These are phyloP conservation scores for Todiramphus chloris DNA, from an alignment of 2,113 vertebrate species.

Conservation along the genomic window DNA sequence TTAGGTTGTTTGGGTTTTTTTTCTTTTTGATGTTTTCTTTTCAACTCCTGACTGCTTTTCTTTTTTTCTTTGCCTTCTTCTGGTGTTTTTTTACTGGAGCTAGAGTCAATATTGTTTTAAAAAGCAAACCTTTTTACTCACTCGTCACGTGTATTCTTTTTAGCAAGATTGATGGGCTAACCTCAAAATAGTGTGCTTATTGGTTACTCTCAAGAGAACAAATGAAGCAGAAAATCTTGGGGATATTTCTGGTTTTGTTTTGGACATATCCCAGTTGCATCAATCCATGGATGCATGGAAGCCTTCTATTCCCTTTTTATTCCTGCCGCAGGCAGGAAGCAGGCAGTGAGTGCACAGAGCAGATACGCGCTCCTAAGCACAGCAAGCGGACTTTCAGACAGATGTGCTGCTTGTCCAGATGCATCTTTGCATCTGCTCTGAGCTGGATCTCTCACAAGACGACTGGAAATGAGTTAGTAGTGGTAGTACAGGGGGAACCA, in stretches of 20 bases:
- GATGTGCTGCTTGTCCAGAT: not conserved
- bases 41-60: not conserved
- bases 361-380: fast-evolving
- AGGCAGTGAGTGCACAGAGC: not conserved
- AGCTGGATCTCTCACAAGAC: not conserved
- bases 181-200: not conserved
- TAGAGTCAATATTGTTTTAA: not conserved
- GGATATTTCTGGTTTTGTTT: not conserved
- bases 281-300: too few relatives aligned
- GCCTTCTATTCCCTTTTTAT: not conserved
- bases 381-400: fast-evolving
- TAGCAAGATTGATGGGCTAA: not conserved
- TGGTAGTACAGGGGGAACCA: not conserved
- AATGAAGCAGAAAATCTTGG: not conserved
- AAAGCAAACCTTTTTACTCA: not conserved
- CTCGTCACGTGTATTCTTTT: not conserved
- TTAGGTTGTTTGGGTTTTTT: not conserved
- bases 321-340: not conserved
- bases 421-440: not conserved
- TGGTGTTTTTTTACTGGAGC: not conserved
- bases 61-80: not conserved
- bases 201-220: not conserved
- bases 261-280: not conserved
- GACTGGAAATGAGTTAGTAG: not conserved
- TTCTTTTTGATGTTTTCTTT: not conserved